Conservation (phyloP, 1,140 invertebrate genomes). For the Probaryconus sp. region DNA sequence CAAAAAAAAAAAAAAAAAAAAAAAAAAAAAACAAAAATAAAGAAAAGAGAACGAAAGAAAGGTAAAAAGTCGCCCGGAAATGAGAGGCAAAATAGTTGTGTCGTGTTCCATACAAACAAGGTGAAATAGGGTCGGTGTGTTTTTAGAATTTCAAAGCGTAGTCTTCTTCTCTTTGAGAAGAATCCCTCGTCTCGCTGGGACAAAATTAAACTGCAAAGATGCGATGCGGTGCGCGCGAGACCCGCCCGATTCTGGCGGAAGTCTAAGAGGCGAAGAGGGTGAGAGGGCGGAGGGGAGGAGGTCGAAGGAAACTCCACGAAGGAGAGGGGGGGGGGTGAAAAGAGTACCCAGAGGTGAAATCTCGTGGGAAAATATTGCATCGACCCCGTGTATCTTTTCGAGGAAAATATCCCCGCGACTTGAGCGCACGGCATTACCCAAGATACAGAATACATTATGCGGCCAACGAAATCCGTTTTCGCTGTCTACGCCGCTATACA, state of each 20-base stretch:
- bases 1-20: no score
- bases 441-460: constrained; percentile 59
- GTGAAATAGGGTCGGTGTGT: constrained; percentile 21
- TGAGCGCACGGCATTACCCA: constrained; percentile 45
- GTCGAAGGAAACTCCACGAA: neutral
- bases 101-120: no score
- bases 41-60: no score
- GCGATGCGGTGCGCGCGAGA: constrained; percentile 11
- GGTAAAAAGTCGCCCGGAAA: no score
- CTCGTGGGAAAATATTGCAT: constrained; percentile 57
- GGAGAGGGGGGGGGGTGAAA: neutral
- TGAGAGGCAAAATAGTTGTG: constrained; percentile 4
- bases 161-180: constrained; percentile 17
- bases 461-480: constrained; percentile 58
- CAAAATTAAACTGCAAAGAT: constrained; percentile 52
- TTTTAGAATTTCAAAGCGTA: constrained; percentile 17
- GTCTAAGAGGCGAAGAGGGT: no score
- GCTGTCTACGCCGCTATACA: constrained; percentile 42
- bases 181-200: constrained; percentile 7
- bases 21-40: no score
- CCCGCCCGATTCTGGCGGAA: neutral
- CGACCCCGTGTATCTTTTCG: constrained; percentile 56
- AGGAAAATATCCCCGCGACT: constrained; percentile 52
- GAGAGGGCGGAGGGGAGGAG: no score
- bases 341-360: constrained; percentile 48